Conservation (phyloP, 2,888 invertebrate species). For the Brachynemurus nebulosus region DNA sequence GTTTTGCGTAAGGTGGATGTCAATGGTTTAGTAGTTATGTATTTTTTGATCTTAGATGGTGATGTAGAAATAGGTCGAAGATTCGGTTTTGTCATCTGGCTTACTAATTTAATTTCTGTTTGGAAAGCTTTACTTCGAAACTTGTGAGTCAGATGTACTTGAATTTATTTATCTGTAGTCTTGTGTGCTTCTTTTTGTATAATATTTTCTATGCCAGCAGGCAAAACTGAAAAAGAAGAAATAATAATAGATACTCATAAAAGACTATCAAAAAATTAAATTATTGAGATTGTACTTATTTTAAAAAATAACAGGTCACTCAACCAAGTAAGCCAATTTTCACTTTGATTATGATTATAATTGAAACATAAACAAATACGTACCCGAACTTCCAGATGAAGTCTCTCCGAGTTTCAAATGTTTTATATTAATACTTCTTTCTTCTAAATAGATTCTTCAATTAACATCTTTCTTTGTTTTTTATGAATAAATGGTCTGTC, state of each 20-base stretch:
- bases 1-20: background rate
- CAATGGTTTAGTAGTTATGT: too few species aligned
- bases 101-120: background rate
- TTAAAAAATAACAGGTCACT: background rate
- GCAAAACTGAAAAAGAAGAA: background rate
- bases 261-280: background rate
- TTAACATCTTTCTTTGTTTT: background rate
- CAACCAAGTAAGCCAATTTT: too few species aligned
- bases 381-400: background rate
- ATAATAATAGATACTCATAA: background rate
- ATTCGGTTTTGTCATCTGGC: background rate
- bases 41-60: background rate
- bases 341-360: too few species aligned
- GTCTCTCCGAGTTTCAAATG: background rate
- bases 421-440: too few species aligned
- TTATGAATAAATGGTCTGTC: background rate
- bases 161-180: background rate
- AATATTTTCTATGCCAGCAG: background rate
- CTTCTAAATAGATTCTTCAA: background rate
- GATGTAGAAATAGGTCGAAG: background rate
- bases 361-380: background rate
- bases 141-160: background rate
- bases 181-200: background rate
- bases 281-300: background rate
- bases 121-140: slow-evolving; percentile 1